phyloP scores from a whole-genome alignment of 2,888 invertebrate species.

The Eucera pruinosa region DNA sequence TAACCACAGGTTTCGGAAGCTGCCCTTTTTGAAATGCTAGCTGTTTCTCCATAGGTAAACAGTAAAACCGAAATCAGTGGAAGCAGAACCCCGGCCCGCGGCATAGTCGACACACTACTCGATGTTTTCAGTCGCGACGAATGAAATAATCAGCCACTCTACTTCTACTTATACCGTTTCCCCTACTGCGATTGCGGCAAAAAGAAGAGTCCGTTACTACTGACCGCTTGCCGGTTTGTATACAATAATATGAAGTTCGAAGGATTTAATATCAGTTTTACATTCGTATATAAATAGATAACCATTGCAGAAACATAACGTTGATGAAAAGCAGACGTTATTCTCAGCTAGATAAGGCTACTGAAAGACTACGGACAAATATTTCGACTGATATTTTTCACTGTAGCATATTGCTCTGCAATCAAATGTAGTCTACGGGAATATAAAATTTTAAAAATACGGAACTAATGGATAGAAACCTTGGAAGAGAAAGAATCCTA shows the following conservation, averaged over 20 bases:
- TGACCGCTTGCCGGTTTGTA: background rate
- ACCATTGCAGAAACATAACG: background rate
- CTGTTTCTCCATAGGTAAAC: constrained; percentile 29
- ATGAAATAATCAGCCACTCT: constrained; percentile 65
- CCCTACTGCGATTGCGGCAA: constrained; percentile 33
- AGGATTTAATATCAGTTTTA: constrained; percentile 8
- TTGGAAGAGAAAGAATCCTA: too few relatives aligned
- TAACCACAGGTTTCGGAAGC: constrained; percentile 68
- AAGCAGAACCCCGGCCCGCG: constrained; percentile 24
- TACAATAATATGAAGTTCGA: background rate
- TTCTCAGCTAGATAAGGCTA: background rate
- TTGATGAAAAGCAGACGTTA: too few relatives aligned
- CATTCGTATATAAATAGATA: background rate
- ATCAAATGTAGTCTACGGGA: too few relatives aligned
- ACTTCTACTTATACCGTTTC: constrained; percentile 68
- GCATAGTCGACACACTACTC: constrained; percentile 40
- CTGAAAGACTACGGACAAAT: too few relatives aligned
- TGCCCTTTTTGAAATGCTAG: constrained; percentile 37
- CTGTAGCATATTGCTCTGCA: too few relatives aligned
- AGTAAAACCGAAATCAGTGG: constrained; percentile 20
- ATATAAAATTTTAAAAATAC: too few relatives aligned
- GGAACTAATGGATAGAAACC: too few relatives aligned
- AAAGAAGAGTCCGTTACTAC: constrained; percentile 10
- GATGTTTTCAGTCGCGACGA: constrained; percentile 45
- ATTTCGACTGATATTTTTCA: too few relatives aligned